Evolutionary conservation across 2,797 vertebrate genomes (phyloP), one percentile per base, ranked within the genome.

Genomic region (Myoxocephalus aenaeus): DNA sequence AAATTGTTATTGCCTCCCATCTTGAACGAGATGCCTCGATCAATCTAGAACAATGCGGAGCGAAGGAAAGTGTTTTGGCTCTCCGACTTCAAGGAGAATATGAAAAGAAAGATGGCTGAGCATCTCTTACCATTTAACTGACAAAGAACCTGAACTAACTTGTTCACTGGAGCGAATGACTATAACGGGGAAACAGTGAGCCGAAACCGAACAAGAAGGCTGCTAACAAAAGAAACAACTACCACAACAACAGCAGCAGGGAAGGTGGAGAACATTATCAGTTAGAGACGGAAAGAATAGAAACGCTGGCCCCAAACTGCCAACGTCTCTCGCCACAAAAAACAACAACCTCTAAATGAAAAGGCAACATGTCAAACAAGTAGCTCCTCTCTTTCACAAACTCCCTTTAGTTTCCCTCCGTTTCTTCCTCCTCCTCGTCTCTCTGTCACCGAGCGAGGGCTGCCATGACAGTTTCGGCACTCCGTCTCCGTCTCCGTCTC

Each of bases 251-350:
- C 70, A 46, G 15, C 63, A 38, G 40, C 59, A 18, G 27, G 5
- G 76, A 70, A 27, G 38, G 67, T 44, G 13, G 74, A 79, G 73
- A 80, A 58, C 44, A 64, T 63, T 22, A 66, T 80, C 77, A 73
- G 78, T 61, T 18, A 27, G 78, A 80, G 51, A 79, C 44, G 27
- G 44, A 72, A 44, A 48, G 68, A 53, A 63, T 0, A 46, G 53
- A 82, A 75, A 59, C 25, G 78, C 59, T 87, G 93, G 78, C 92
- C 93, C 73, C 91, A 94, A 93, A 93, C 91, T 93, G 93, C 93
- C 93, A 94, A 78, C 86, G 67, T 82, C 78, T 65, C 83, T 90
- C 82, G 80, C 89, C 82, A 87, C 90, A 91, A 86, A 80, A 42
- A 42, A 15, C 5, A 89, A 87, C 78, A 20, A 68, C 29, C 72